Evolutionary conservation across 2,113 vertebrate species (phyloP).

Genomic region (Corythoichthys haematopterus): DNA sequence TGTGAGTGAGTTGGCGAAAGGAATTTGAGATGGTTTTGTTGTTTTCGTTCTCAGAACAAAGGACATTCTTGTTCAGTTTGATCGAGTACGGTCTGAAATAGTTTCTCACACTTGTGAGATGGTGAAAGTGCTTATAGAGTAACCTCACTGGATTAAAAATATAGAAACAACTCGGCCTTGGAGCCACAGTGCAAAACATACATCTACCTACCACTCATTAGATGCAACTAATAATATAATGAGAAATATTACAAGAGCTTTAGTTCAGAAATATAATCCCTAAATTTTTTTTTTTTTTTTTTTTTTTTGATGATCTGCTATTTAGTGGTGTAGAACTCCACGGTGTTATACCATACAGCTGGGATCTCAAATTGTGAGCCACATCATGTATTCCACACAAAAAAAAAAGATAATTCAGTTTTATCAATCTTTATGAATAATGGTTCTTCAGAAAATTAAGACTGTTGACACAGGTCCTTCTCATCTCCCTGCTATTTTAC

Average conservation of each 20-base stretch:
- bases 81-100: slow-evolving; percentile 51
- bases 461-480: no score
- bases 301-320: no score
- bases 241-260: background rate
- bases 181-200: background rate
- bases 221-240: background rate
- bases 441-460: no score
- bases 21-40: slow-evolving; percentile 28
- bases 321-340: no score
- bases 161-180: slow-evolving; percentile 8
- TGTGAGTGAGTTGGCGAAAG: slow-evolving; percentile 21
- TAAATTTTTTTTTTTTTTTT: no score
- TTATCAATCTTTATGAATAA: no score
- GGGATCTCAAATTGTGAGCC: no score
- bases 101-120: slow-evolving; percentile 55
- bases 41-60: slow-evolving; percentile 36
- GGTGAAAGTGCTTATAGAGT: slow-evolving; percentile 39
- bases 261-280: no score
- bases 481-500: no score
- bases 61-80: slow-evolving; percentile 40
- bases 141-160: slow-evolving; percentile 30
- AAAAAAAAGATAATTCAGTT: no score
- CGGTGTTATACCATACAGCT: no score
- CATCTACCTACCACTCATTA: background rate
- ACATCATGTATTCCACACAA: no score